Evolutionary conservation across 2,888 invertebrate species (phyloP).

Genomic region (Meghimatium bilineatum): DNA sequence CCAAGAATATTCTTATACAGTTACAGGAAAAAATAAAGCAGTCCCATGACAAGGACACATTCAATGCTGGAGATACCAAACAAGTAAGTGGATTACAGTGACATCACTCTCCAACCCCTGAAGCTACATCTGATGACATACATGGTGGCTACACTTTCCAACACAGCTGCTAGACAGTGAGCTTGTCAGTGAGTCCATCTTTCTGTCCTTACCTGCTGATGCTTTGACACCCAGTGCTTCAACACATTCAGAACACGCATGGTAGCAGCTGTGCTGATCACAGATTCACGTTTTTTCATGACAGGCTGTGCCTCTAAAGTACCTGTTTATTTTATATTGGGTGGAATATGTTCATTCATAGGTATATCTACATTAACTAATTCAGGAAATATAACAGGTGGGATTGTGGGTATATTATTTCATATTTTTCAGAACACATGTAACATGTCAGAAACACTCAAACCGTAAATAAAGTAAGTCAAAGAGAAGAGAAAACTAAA

Average conservation of each 20-base stretch:
- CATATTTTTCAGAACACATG: too few species aligned
- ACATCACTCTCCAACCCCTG: neutral
- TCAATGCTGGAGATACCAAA: neutral
- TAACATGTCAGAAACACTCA: too few species aligned
- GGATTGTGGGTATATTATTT: too few species aligned
- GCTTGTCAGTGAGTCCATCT: neutral
- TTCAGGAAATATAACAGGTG: too few species aligned
- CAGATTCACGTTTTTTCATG: slow-evolving; percentile 75
- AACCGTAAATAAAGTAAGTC: too few species aligned
- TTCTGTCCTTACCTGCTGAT: slow-evolving; percentile 82
- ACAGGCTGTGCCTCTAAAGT: slow-evolving; percentile 55
- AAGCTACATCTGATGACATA: slow-evolving; percentile 13
- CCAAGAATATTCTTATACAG: neutral
- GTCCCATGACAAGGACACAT: neutral
- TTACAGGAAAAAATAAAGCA: neutral
- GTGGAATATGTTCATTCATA: neutral
- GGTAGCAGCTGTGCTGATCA: slow-evolving; percentile 92
- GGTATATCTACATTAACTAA: neutral
- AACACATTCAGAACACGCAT: slow-evolving; percentile 94
- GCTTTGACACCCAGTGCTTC: slow-evolving; percentile 90
- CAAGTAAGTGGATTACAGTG: neutral
- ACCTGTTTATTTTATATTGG: slow-evolving; percentile 44
- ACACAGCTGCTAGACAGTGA: neutral
- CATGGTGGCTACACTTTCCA: neutral
- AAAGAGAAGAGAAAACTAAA: too few species aligned